A percentile compares a stretch with the other conserved stretches of the same genome.
Conservation (phyloP, 2,113 vertebrate genomes). For the Labeo rohita region DNA sequence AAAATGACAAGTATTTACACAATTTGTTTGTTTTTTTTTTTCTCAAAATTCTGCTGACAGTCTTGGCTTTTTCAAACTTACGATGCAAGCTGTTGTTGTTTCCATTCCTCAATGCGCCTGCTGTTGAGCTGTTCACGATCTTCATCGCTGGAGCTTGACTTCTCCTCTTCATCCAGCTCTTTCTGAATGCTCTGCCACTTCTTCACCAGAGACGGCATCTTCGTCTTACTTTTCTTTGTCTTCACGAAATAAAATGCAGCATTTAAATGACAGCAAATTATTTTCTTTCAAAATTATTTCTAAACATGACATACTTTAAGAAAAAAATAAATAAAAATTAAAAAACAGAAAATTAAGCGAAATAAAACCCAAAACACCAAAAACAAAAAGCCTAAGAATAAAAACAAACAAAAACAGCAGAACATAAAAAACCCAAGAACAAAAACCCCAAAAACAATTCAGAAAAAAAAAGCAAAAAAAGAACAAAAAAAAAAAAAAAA, state of each 20-base stretch:
- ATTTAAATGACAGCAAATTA: neutral
- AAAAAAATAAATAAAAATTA: too few relatives aligned
- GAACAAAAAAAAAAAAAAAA: neutral
- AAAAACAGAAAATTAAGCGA: too few relatives aligned
- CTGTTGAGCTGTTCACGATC: slow-evolving; percentile 86
- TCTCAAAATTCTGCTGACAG: neutral
- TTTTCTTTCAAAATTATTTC: neutral
- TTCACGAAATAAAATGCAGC: neutral
- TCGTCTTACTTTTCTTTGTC: slow-evolving; percentile 93
- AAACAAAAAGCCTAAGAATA: too few relatives aligned
- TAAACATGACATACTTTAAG: neutral
- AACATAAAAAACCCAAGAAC: neutral
- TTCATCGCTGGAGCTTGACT: slow-evolving; percentile 94
- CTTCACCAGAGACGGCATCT: slow-evolving; percentile 96
- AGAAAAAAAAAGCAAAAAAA: too few relatives aligned
- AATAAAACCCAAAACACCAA: too few relatives aligned
- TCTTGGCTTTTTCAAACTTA: slow-evolving; percentile 60
- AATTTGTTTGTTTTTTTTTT: neutral
- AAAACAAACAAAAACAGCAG: neutral
- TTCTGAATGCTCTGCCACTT: slow-evolving; percentile 99
- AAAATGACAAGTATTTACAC: neutral
- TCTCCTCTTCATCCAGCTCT: slow-evolving; percentile 95
- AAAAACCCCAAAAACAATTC: neutral
- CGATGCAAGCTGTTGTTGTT: slow-evolving; percentile 90
- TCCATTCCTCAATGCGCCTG: slow-evolving; percentile 94